Evolutionary conservation across 2,113 vertebrate species (phyloP), one percentile per base, ranked within the genome.

Genomic region (Gallinago undulata): DNA sequence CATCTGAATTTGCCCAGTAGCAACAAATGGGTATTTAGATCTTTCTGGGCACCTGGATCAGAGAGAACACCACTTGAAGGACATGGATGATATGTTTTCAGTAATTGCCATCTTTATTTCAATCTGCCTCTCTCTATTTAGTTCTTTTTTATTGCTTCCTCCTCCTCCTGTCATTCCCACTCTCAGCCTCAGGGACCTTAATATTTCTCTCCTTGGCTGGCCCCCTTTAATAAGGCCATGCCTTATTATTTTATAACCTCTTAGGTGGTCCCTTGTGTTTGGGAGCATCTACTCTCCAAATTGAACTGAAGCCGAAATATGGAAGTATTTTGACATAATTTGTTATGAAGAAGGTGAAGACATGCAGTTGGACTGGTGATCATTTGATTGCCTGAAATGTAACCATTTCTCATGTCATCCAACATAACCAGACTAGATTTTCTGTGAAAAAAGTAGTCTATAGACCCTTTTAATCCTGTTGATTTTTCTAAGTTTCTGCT

Each of bases 41-140:
- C 31, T 87, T 89, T 91, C 57, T 70, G 90, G 63, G 48, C 62
- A 30, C 53, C 69, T 72, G 81, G 57, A 95, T 83, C 74, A 73
- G 48, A 91, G 70, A 87, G 60, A 92, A 92, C 35, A 81, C 60
- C 43, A 56, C 91, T 37, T 79, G 77, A 91, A 87, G 77, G 94
- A 89, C 74, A 95, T 53, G 89, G 94, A 91, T 91, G 70, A 90
- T 87, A 64, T 11, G 41, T 76, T 95, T 78, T 73, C 93, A 90
- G 87, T 94, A 95, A 96, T n/a, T 93, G 93, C 93, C 66, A 68
- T 79, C 84, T 94, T 93, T 73, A 91, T 91, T 96, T 94, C 87
- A 79, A 62, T 87, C 87, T 95, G 81, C 21, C 70, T 89, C 66
- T 95, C 89, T 84, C 67, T 81, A 73, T 84, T 92, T 72, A 95